Evolutionary conservation across 2,888 invertebrate genomes (phyloP).

Genomic region (Chalcis sispes): DNA sequence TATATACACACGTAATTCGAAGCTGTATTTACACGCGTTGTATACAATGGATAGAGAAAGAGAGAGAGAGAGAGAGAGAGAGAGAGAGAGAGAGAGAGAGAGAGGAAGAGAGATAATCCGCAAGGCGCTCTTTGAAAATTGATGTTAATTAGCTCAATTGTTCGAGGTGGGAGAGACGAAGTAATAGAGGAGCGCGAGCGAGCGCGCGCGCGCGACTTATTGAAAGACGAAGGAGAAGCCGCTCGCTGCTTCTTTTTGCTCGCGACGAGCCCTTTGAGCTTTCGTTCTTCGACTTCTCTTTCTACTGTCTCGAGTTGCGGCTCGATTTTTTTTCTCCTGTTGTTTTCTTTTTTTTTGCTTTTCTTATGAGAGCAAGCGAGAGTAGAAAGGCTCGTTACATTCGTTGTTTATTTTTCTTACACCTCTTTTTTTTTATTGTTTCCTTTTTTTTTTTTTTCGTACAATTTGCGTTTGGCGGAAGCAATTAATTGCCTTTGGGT

Average conservation of each 20-base stretch:
- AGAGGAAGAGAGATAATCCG: conserved; percentile 12
- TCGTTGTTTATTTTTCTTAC: no score
- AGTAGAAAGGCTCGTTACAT: no score
- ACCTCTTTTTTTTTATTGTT: no score
- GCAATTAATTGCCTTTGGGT: no score
- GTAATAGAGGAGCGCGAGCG: neutral
- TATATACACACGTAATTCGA: no score
- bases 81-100: neutral
- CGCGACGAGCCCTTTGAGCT: conserved; percentile 5
- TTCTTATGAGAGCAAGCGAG: no score
- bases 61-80: no score
- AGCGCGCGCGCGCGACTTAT: conserved; percentile 1
- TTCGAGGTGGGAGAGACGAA: conserved; percentile 43
- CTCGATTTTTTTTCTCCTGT: neutral
- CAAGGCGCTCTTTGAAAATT: conserved; percentile 60
- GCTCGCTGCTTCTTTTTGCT: neutral
- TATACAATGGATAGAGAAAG: no score
- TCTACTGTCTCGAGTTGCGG: neutral
- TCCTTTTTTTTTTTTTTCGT: no score
- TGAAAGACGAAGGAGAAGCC: conserved; percentile 14
- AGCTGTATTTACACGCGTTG: no score
- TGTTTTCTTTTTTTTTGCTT: no score
- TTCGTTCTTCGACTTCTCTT: neutral
- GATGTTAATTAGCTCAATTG: conserved; percentile 69
- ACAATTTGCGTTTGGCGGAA: no score